Evolutionary conservation across 2,888 invertebrate species (phyloP), one percentile per base, ranked within the genome.

Genomic region (Fragum whitleyi): DNA sequence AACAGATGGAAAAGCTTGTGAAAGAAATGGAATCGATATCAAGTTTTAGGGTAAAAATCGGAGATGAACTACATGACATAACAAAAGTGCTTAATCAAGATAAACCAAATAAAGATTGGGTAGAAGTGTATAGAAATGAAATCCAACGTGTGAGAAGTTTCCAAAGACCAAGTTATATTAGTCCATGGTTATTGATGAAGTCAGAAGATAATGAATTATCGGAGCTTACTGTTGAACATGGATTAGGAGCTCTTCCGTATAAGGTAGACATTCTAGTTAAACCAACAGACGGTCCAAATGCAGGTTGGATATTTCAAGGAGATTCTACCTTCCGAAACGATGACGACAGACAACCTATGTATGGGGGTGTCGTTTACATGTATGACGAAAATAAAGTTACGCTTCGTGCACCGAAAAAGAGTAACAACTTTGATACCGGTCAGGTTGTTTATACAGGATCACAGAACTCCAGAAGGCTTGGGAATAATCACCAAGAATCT

Each of bases 201-300:
- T 65, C 81, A 2, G 78, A 81, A 55, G 55, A 78, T 29, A 29
- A 26, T 14, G 28, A 59, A 3, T 29, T 59, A 1, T 59, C 28
- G 6, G 59, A 55, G 7, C 7, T 59, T 14, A 11, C 28, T 28
- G 16, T 59, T 7, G 28, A 29, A 14, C 81, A 81, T 59, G 78
- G 69, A 21, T 53, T 78, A 6, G 59, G 68, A 6, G 62, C 55
- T 11, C 16, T 75, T 14, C 81, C 81, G 2, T 68, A 59, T 14
- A 81, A 81, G 55, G 81, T 81, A n/a, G 78, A 78, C 19, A 78
- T 81, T 14, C 78, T 77, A 42, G 68, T 81, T 9, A 47, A 70
- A 69, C 74, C 81, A 23, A 62, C 39, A 19, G n/a, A 72, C 1
- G 78, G 78, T 11, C 55, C 78, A 1, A 77, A 78, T 32, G 61